Base-by-base conservation (phyloP, 2,113 vertebrate species). In the Corythornis madagascariensis region DNA sequence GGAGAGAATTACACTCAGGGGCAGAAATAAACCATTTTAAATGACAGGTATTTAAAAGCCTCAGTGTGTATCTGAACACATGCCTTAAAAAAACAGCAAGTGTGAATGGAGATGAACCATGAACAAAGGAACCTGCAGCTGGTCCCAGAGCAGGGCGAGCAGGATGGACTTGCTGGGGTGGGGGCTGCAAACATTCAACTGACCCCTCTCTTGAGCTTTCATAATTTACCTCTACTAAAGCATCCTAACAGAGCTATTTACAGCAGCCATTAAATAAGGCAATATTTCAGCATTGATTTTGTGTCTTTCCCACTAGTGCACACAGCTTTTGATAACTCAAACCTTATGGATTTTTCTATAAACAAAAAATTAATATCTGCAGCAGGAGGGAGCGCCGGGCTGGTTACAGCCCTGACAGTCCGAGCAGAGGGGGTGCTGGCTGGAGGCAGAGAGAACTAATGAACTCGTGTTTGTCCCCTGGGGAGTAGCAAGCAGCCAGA, bases 251-350 rank as follows among this genome's bases (percentile, higher is more conserved):
- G 96, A 96, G 93, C 98, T 97, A 97, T 98, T 99, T 99, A 99
- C 98, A 99, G 98, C 96, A 90, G 97, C 96, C 88, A 91, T 98
- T 98, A 98, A 99, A 98, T 98, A 98, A 98, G 97, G 98, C 98
- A 98, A 98, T 99, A 98, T 98, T 98, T 99, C 98, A 98, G 92
- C 95, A 99, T 99, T 83, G 98, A 99, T 99, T 99, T 98, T 97
- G 98, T 97, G 98, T 97, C 95, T 94, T 95, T 97, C 92, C 97
- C 65, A 59, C 88, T 95, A 95, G 96, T 85, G 95, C 97, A 96
- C 89, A 90, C 94, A 89, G 97, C 96, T 97, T 98, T 98, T 98
- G 98, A 98, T 98, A 99, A 98, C 98, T 99, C 98, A 98, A 98
- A 97, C 96, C 24, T 38, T 97, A 99, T 99, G 95, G 98, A 99